Conservation (phyloP, 2,888 invertebrate genomes). For the Philonicus albiceps region DNA sequence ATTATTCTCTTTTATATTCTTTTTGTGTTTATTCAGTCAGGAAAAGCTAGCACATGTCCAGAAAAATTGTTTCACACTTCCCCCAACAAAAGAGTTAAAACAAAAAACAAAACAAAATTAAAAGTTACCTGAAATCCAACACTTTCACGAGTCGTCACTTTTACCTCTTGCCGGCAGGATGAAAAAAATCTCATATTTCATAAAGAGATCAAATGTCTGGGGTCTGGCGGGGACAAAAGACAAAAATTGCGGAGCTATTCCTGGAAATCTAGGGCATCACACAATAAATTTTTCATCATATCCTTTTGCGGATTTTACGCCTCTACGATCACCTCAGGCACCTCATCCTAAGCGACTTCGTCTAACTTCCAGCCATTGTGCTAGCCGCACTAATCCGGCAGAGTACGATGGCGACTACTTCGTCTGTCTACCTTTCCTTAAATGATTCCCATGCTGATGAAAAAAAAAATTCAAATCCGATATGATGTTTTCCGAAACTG, state of each 20-base stretch:
- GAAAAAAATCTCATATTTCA: conserved; percentile 24
- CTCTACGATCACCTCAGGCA: not conserved
- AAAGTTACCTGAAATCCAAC: conserved; percentile 7
- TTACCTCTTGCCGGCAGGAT: not conserved
- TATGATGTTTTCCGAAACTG: not conserved
- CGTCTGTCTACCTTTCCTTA: not conserved
- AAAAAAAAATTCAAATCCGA: not conserved
- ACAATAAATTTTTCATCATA: not conserved
- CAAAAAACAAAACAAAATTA: not conserved
- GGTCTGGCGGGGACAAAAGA: not conserved
- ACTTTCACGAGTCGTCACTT: conserved; percentile 27
- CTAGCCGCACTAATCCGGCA: not conserved
- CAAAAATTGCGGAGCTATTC: conserved; percentile 6
- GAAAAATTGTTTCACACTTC: not conserved
- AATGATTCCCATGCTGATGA: not conserved
- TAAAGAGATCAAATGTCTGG: conserved; percentile 10
- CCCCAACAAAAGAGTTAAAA: not conserved
- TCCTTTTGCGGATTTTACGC: conserved; percentile 16
- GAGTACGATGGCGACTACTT: not conserved
- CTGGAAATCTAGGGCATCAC: conserved; percentile 6
- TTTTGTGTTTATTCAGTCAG: not conserved
- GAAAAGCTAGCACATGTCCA: not conserved
- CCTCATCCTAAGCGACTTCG: not conserved
- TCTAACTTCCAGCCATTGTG: not conserved
- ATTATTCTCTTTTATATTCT: not conserved